Percentiles rank a stretch among this genome's conserved stretches.
Evolutionary conservation across 1,140 invertebrate species (phyloP).

Genomic region (Formica selysi): DNA sequence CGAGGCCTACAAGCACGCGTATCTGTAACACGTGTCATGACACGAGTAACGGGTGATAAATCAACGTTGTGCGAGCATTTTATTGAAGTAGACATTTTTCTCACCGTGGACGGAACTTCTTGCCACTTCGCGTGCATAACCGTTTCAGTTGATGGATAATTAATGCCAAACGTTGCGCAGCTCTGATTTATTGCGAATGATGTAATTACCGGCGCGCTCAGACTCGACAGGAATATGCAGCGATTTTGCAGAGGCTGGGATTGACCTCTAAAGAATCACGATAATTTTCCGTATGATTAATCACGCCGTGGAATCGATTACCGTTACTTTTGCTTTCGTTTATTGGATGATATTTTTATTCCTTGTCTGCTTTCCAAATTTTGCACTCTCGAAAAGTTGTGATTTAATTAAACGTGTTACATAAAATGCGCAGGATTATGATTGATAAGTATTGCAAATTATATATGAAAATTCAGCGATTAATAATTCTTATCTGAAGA

Average conservation of each 20-base stretch:
- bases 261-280: conserved; percentile 4
- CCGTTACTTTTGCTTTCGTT: not conserved
- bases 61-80: conserved; percentile 25
- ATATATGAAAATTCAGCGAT: too few species aligned
- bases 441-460: not conserved
- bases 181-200: conserved; percentile 57
- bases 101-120: conserved; percentile 34
- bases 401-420: too few species aligned
- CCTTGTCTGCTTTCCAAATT: not conserved
- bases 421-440: not conserved
- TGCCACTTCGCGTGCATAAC: conserved; percentile 16
- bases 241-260: conserved; percentile 14
- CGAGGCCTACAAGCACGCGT: not conserved
- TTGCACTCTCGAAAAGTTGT: too few species aligned
- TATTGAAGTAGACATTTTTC: conserved; percentile 43
- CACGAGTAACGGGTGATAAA: conserved; percentile 17
- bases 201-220: conserved; percentile 37
- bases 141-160: conserved; percentile 51
- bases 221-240: not conserved
- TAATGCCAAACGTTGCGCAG: conserved; percentile 35
- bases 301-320: not conserved
- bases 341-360: not conserved
- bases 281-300: conserved; percentile 41
- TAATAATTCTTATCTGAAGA: not conserved
- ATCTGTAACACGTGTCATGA: conserved; percentile 1